These are phyloP conservation scores for Anas acuta DNA, from an alignment of 2,797 vertebrate genomes.

Conservation along the genomic window DNA sequence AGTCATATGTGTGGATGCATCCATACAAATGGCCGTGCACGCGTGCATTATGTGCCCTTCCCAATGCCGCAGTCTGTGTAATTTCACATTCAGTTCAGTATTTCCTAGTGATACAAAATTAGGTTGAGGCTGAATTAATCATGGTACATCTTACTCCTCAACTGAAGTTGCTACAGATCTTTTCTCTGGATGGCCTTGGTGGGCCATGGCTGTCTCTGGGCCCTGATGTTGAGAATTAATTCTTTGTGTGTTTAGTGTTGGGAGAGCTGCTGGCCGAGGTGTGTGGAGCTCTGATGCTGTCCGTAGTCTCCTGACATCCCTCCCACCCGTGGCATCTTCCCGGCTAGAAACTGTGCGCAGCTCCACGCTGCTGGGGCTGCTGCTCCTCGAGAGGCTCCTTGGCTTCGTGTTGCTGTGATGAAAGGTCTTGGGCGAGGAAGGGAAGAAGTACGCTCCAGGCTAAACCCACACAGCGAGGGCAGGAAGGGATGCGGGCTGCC, in stretches of 20 bases:
- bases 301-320: background rate
- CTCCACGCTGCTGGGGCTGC: background rate
- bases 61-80: conserved; percentile 50
- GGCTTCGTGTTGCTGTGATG: background rate
- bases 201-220: background rate
- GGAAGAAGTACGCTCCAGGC: background rate
- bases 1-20: conserved; percentile 40
- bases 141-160: background rate
- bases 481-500: background rate
- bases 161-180: conserved; percentile 20
- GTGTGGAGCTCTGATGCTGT: background rate
- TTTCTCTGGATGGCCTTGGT: background rate
- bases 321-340: background rate
- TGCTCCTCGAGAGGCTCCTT: background rate
- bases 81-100: background rate
- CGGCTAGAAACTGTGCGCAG: background rate
- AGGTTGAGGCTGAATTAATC: background rate
- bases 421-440: background rate
- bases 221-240: conserved; percentile 33
- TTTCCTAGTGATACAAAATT: background rate
- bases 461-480: background rate
- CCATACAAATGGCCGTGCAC: background rate
- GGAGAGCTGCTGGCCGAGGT: conserved; percentile 37
- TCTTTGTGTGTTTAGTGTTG: background rate
- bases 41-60: conserved; percentile 32